Evolutionary conservation across 1,140 invertebrate species (phyloP), one percentile per base, ranked within the genome.

Genomic region (Bombus difficillimus): DNA sequence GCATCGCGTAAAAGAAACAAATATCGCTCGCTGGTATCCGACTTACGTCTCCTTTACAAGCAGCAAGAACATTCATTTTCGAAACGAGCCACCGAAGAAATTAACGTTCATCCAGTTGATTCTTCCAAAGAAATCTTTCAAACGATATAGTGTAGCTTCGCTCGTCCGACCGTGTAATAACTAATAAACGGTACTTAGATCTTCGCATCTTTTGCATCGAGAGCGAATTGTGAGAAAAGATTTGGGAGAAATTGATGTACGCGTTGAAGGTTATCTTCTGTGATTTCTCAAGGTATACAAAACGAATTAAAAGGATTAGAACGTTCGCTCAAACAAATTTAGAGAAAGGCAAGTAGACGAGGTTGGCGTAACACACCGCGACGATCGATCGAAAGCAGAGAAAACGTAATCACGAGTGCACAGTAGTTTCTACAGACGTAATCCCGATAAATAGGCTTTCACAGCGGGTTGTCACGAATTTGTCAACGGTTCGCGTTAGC

Each of bases 371-470:
- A 79, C 41, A 22, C 18, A 22, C 18, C 47, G 47, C 18, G 18
- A 8, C 6, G 47, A 53, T 22, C 18, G 47, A 53, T 34, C 22
- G 15, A 34, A 28, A 28, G 25, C n/a, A 32, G 13, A 15, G n/a
- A 22, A 8, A 37, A 47, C 2, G 57, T 37, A 66, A 57, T 80
- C 41, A 41, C 68, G 25, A 59, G 37, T 10, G 41, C 72, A 22
- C 13, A 1, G 47, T 53, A 41, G 25, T 41, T 28, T 57, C 74
- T 41, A 15, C 28, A 64, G 32, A 85, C 32, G 83, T 73, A 85
- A 85, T 85, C 53, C 62, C 83, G 39, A 85, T 85, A 85, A 85
- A 85, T 80, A 80, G 80, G 68, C 68, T 25, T 72, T 72, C 53
- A 8, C 39, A 1, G 10, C 32, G 39, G 62, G 41, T 72, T 41